phyloP scores from a whole-genome alignment of 2,797 vertebrate genomes.

The Hemibagrus guttatus region DNA sequence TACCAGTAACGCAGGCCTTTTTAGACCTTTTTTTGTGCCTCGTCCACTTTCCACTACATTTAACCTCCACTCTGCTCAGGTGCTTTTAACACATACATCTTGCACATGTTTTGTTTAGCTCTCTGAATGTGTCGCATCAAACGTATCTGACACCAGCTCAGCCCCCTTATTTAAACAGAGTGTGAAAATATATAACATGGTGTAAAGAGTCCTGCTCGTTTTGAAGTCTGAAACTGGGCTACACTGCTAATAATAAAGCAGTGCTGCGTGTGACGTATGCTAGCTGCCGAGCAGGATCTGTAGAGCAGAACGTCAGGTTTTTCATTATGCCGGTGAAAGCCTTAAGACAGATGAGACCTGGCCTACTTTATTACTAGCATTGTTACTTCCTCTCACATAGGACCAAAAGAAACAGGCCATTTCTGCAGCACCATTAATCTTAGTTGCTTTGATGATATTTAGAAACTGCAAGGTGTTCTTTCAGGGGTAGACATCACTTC shows the following conservation, averaged over 20 bases:
- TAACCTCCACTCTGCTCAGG: background rate
- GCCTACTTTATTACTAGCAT: slow-evolving; percentile 19
- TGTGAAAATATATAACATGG: background rate
- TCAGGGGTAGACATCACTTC: background rate
- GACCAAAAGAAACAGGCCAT: background rate
- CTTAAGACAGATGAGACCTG: slow-evolving; percentile 22
- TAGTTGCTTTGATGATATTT: background rate
- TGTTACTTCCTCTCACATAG: background rate
- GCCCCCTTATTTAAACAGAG: background rate
- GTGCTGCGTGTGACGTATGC: slow-evolving; percentile 10
- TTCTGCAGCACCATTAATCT: background rate
- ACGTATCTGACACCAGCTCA: background rate
- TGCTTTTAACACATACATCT: background rate
- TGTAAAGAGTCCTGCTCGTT: background rate
- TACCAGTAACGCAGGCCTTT: background rate
- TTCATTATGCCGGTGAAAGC: slow-evolving; percentile 27
- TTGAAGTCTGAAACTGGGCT: slow-evolving; percentile 30
- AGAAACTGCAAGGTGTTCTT: background rate
- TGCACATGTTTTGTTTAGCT: background rate
- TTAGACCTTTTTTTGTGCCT: background rate
- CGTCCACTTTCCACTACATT: background rate
- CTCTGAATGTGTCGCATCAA: background rate
- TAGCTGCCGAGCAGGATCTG: slow-evolving; percentile 38
- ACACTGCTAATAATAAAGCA: slow-evolving; percentile 17
- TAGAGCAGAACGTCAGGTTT: slow-evolving; percentile 17